phyloP scores from a whole-genome alignment of 1,140 invertebrate genomes.

The Nebria ingens region DNA sequence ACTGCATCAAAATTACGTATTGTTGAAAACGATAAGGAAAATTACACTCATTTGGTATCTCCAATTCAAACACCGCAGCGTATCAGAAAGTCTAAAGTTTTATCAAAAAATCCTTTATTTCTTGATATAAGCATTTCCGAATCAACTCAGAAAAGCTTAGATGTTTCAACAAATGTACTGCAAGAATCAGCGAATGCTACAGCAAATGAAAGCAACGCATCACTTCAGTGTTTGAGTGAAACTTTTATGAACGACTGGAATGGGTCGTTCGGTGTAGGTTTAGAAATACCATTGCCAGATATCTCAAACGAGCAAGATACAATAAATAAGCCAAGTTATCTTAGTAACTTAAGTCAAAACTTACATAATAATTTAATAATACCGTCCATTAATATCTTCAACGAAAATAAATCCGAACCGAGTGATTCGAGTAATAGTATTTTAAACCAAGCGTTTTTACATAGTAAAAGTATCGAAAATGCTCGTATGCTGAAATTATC shows the following conservation, averaged over 20 bases:
- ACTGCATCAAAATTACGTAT: neutral
- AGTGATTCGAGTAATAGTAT: neutral
- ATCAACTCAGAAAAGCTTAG: no score
- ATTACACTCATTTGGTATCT: neutral
- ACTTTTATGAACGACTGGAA: neutral
- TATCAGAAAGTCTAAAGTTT: no score
- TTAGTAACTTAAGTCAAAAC: neutral
- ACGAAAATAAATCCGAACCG: no score
- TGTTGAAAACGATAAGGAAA: neutral
- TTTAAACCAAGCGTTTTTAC: neutral
- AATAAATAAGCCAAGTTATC: neutral
- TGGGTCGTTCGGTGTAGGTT: neutral
- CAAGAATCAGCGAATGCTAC: no score
- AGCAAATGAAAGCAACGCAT: neutral
- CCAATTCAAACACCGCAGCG: neutral
- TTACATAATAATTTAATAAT: no score
- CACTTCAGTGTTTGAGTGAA: neutral
- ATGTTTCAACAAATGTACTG: no score
- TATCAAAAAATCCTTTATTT: no score
- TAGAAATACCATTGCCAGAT: neutral
- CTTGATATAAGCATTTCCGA: no score
- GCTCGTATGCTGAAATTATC: neutral
- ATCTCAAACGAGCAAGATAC: neutral
- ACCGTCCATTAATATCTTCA: no score
- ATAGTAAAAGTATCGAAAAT: neutral